phyloP scores from a whole-genome alignment of 1,140 invertebrate species.

The Melipona quadrifasciata region DNA sequence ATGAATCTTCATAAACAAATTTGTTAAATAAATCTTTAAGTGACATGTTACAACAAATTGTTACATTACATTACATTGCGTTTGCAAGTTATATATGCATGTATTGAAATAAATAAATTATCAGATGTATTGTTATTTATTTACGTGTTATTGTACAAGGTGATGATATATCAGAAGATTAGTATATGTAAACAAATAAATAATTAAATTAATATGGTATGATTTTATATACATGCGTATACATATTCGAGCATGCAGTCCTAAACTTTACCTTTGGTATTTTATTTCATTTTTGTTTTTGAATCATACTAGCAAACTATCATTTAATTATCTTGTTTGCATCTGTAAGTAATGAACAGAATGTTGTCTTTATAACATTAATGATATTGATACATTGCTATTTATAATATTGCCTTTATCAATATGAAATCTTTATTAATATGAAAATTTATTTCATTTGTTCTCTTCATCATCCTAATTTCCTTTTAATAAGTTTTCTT shows the following conservation, averaged over 20 bases:
- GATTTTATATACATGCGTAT: neutral
- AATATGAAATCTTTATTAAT: neutral
- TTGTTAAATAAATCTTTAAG: neutral
- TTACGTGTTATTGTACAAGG: neutral
- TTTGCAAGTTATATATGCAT: neutral
- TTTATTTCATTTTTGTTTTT: slow-evolving; percentile 17
- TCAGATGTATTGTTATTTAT: too few relatives aligned
- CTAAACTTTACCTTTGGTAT: neutral
- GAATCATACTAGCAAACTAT: slow-evolving; percentile 8
- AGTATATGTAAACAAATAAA: neutral
- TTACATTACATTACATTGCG: neutral
- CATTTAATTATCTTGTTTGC: slow-evolving; percentile 7
- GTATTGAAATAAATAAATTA: neutral
- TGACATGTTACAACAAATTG: neutral
- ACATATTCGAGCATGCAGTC: neutral
- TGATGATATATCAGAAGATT: neutral
- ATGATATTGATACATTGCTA: neutral
- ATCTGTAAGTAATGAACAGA: neutral
- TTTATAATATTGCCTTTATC: slow-evolving; percentile 9
- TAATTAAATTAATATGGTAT: neutral
- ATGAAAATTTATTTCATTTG: slow-evolving; percentile 16
- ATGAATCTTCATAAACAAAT: neutral
- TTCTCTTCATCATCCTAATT: neutral
- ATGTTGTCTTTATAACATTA: neutral
- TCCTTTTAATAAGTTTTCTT: neutral